Evolutionary conservation across 2,888 invertebrate genomes (phyloP), one percentile per base, ranked within the genome.

Genomic region (Drosophila maculinotata): DNA sequence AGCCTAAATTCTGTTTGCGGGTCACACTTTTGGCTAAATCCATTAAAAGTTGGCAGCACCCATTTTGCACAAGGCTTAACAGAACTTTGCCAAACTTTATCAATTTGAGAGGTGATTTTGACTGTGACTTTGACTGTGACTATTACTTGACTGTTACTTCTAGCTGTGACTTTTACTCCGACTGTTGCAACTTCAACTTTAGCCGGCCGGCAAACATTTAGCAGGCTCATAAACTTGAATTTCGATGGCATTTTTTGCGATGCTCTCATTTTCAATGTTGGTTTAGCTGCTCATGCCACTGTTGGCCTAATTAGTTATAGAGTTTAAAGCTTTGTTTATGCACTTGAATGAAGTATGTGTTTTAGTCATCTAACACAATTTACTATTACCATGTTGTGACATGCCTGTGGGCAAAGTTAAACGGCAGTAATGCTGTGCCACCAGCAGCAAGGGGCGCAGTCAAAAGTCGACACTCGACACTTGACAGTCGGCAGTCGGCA

Each of bases 361-460:
- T 45, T 25, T 15, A 17, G 26, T 9, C 14, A 7, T 28, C 7
- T 15, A 23, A 15, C 20, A 17, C 9, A 14, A 36, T 54, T 36
- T 10, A 25, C 25, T 8, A 38, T 56, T 25, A 26, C 10, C 25
- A 57, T 38, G 44, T 23, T 23, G 48, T 25, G 41, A 28, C 47
- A 41, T 12, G 38, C 30, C 28, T 30, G 36, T 56, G 42, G 42
- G 28, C 30, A 31, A 36, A 28, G 33, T 12, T 23, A 41, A 15
- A 15, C 45, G 45, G 31, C 45, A 15, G 15, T 28, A 12, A 35
- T 26, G 57, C 15, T 3, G 14, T 9, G 26, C 25, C 1, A 10
- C 2, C 9, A 36, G 53, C 17, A 10, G 12, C 8, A 20, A 14
- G 39, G 23, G 14, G 33, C 52, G 23, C 12, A 28, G 9, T 8